These are phyloP conservation scores for Cryptomyrus ogoouensis DNA, from an alignment of 2,113 vertebrate genomes.

Conservation along the genomic window DNA sequence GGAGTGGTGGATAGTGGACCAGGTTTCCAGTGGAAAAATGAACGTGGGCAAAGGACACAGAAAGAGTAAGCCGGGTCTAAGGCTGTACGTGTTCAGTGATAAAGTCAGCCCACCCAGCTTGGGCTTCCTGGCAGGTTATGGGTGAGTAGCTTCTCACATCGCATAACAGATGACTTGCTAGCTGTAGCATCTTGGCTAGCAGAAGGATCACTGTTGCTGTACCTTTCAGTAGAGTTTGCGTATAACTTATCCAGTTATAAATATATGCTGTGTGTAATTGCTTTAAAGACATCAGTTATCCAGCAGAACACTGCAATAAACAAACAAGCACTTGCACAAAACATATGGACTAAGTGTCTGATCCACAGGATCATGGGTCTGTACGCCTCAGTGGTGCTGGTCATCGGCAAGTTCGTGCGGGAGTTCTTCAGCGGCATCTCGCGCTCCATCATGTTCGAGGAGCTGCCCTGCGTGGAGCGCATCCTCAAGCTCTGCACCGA, in stretches of 20 bases:
- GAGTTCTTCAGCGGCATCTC: slow-evolving; percentile 95
- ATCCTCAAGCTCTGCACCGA: slow-evolving; percentile 78
- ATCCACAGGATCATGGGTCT: slow-evolving; percentile 80
- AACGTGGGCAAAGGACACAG: slow-evolving; percentile 25
- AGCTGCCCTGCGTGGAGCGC: slow-evolving; percentile 76
- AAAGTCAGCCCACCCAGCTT: slow-evolving; percentile 92
- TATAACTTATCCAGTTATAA: background rate
- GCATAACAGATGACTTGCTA: background rate
- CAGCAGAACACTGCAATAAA: background rate
- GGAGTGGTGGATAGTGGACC: slow-evolving; percentile 89
- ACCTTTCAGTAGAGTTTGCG: background rate
- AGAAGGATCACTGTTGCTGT: background rate
- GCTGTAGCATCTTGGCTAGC: background rate
- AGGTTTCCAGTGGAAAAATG: slow-evolving; percentile 38
- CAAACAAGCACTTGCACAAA: background rate
- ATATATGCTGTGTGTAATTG: background rate
- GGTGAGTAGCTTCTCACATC: slow-evolving; percentile 53
- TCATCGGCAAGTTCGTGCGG: slow-evolving; percentile 75
- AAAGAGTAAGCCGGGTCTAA: slow-evolving; percentile 59
- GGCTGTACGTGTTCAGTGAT: slow-evolving; percentile 83
- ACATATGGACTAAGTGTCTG: background rate
- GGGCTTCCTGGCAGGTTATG: slow-evolving; percentile 87
- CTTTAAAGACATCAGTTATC: background rate
- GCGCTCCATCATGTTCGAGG: slow-evolving; percentile 93
- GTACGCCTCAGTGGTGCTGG: slow-evolving; percentile 84